phyloP scores from a whole-genome alignment of 2,888 invertebrate genomes.

The Ophonus ardosiacus region DNA sequence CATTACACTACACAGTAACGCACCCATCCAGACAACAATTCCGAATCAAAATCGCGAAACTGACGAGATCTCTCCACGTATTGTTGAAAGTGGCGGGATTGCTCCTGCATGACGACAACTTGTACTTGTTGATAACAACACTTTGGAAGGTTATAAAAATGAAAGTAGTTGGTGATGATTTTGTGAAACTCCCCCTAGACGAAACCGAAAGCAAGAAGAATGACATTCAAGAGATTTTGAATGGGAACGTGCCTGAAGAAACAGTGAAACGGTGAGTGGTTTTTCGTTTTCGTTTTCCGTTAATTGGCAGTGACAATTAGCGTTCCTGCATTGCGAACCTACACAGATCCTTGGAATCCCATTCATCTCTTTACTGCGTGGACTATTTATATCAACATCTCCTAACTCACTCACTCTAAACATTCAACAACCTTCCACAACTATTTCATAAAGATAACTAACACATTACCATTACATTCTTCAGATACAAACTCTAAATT shows the following conservation, averaged over 20 bases:
- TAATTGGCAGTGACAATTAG: constrained; percentile 45
- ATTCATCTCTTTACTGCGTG: constrained; percentile 51
- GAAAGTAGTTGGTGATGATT: constrained; percentile 57
- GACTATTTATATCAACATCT: constrained; percentile 30
- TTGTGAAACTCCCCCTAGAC: constrained; percentile 52
- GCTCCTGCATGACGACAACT: not conserved
- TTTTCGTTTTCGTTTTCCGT: constrained; percentile 41
- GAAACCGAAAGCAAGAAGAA: constrained; percentile 66
- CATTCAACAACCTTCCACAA: constrained; percentile 31
- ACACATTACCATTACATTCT: constrained; percentile 1
- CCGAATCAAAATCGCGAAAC: not conserved
- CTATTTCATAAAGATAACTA: constrained; percentile 25
- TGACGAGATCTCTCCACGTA: not conserved
- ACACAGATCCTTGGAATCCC: constrained; percentile 57
- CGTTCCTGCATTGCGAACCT: constrained; percentile 39
- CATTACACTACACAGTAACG: not conserved
- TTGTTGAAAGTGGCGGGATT: constrained; percentile 45
- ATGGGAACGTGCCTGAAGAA: constrained; percentile 69
- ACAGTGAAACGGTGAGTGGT: constrained; percentile 60
- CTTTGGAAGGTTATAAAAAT: constrained; percentile 47
- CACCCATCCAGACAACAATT: not conserved
- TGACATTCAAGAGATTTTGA: constrained; percentile 70
- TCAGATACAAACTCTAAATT: not conserved
- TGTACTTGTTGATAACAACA: constrained; percentile 15
- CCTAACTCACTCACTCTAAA: constrained; percentile 25